These are phyloP conservation scores for Actinia tenebrosa DNA, from an alignment of 64 coral and sea anemone species.

Conservation along the genomic window DNA sequence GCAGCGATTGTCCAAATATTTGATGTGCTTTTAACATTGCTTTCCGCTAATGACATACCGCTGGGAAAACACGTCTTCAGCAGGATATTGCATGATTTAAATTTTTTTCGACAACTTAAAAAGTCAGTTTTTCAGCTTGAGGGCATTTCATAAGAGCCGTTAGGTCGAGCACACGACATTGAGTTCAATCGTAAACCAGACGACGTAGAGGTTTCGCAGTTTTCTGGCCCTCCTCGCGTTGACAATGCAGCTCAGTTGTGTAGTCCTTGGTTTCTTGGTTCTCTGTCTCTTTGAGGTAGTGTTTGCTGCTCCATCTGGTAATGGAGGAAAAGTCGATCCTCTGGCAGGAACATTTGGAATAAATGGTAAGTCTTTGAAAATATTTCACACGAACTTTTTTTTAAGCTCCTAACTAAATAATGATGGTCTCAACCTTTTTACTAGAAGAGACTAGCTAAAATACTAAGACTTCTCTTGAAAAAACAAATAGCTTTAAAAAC, in stretches of 20 bases:
- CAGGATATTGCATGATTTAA: neutral
- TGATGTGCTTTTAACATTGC: slow-evolving; percentile 8
- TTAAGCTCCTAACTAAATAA: no score
- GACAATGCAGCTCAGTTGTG: neutral
- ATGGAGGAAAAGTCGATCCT: neutral
- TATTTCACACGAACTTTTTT: neutral
- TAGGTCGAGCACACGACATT: neutral
- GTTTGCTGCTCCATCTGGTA: neutral
- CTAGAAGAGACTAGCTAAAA: no score
- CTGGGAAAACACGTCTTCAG: neutral
- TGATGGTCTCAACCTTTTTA: no score
- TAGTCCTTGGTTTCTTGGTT: neutral
- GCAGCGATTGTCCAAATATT: neutral
- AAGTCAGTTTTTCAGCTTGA: neutral
- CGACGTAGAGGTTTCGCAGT: neutral
- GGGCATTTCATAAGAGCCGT: neutral
- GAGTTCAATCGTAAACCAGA: neutral
- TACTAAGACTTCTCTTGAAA: no score
- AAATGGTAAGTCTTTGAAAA: neutral
- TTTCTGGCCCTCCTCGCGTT: neutral
- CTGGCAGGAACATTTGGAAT: neutral
- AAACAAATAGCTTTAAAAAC: no score
- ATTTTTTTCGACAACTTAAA: neutral
- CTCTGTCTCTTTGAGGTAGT: neutral
- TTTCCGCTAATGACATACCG: neutral